Evolutionary conservation across 2,888 invertebrate genomes (phyloP).

Genomic region (Pachycephus smyrnensis): DNA sequence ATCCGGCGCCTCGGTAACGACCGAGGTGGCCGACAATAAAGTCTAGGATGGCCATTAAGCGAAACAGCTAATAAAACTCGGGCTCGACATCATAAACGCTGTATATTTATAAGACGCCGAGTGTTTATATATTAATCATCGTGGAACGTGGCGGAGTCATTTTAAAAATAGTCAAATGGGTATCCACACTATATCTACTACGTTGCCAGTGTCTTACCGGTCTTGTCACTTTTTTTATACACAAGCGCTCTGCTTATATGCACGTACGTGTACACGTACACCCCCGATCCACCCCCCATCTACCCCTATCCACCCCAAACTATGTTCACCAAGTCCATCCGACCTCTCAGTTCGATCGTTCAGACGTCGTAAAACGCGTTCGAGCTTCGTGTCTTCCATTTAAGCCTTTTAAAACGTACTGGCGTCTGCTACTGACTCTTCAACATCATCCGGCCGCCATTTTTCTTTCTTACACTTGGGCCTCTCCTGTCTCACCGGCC

Average conservation of each 20-base stretch:
- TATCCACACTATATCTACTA: not conserved
- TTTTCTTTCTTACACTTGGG: too few species aligned
- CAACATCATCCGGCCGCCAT: too few species aligned
- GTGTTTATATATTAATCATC: constrained; percentile 21
- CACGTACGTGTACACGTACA: too few species aligned
- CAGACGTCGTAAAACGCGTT: constrained; percentile 19
- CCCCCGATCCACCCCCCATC: too few species aligned
- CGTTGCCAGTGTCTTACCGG: not conserved
- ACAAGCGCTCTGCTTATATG: too few species aligned
- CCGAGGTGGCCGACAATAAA: constrained; percentile 21
- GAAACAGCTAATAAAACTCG: constrained; percentile 23
- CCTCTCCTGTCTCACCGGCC: too few species aligned
- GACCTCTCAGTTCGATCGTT: constrained; percentile 20
- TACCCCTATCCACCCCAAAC: too few species aligned
- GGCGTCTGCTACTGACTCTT: too few species aligned
- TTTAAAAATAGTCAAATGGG: constrained; percentile 16
- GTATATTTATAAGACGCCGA: constrained; percentile 20
- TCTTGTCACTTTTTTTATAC: too few species aligned
- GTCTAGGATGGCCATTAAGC: constrained; percentile 23
- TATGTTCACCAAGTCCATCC: not conserved
- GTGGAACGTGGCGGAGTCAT: constrained; percentile 5
- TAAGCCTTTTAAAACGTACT: too few species aligned
- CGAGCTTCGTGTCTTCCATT: constrained; percentile 13
- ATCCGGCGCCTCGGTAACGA: constrained; percentile 16
- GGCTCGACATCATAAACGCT: constrained; percentile 21